These are phyloP conservation scores for Nipponia nippon DNA, from an alignment of 2,113 vertebrate genomes.

Conservation along the genomic window DNA sequence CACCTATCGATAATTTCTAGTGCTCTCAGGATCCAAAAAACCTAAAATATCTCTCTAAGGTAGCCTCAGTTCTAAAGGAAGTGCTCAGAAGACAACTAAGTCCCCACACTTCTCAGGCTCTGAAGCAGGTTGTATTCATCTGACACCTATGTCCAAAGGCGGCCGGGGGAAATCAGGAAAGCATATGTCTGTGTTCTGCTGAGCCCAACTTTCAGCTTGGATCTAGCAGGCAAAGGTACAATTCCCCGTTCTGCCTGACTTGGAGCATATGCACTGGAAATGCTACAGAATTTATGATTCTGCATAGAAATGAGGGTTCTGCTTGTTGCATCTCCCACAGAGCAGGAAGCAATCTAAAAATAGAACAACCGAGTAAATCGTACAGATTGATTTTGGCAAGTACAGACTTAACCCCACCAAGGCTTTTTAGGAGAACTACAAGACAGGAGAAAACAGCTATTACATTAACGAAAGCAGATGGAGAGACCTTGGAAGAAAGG, in stretches of 20 bases:
- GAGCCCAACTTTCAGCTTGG: neutral
- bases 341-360: constrained; percentile 37
- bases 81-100: neutral
- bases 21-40: neutral
- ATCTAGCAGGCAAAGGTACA: neutral
- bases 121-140: neutral
- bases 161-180: neutral
- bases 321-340: constrained; percentile 34
- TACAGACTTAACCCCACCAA: neutral
- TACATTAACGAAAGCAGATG: neutral
- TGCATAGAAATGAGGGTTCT: constrained; percentile 33
- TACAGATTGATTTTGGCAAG: constrained; percentile 35
- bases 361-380: neutral
- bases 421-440: neutral
- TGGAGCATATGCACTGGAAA: constrained; percentile 24
- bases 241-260: neutral
- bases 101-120: neutral
- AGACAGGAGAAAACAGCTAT: neutral
- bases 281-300: constrained; percentile 24
- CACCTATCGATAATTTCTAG: neutral
- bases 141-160: neutral
- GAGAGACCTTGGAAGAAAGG: neutral
- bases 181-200: neutral
- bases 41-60: fast-evolving
- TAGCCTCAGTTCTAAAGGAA: neutral